Evolutionary conservation across 1,140 invertebrate species (phyloP).

Genomic region (Formica selysi): DNA sequence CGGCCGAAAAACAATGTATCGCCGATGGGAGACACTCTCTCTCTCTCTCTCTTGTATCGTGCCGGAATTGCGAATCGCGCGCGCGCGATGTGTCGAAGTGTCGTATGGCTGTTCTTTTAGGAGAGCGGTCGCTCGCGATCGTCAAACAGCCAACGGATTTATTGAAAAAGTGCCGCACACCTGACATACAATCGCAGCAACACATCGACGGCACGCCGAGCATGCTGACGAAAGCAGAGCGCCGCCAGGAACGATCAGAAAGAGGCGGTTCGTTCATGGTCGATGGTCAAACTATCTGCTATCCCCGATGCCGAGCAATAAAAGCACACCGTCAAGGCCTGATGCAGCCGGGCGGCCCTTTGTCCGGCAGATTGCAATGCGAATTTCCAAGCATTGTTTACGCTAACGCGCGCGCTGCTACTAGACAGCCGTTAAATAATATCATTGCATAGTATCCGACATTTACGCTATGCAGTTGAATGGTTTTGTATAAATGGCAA

Average conservation of each 20-base stretch:
- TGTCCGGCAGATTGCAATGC: slow-evolving; percentile 68
- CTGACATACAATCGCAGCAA: slow-evolving; percentile 54
- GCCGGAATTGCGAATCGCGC: background rate
- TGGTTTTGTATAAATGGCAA: background rate
- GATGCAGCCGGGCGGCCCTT: slow-evolving; percentile 44
- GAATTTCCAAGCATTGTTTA: slow-evolving; percentile 74
- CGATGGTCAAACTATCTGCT: slow-evolving; percentile 14
- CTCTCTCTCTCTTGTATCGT: background rate
- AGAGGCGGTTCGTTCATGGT: slow-evolving; percentile 60
- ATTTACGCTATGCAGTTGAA: slow-evolving; percentile 48
- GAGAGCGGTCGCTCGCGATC: slow-evolving; percentile 8
- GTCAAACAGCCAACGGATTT: slow-evolving; percentile 42
- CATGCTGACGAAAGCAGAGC: slow-evolving; percentile 47
- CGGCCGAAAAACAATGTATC: slow-evolving; percentile 12
- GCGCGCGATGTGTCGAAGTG: background rate
- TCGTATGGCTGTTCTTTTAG: slow-evolving; percentile 29
- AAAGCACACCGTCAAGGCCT: slow-evolving; percentile 51
- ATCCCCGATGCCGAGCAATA: slow-evolving; percentile 49
- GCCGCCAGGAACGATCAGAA: slow-evolving; percentile 25
- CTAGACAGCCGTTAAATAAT: slow-evolving; percentile 65
- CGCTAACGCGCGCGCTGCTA: slow-evolving; percentile 10
- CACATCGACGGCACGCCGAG: slow-evolving; percentile 19
- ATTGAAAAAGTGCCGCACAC: slow-evolving; percentile 46
- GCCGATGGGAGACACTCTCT: background rate
- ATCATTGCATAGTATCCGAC: slow-evolving; percentile 64